Evolutionary conservation across 2,888 invertebrate species (phyloP), one percentile per base, ranked within the genome.

Genomic region (Bellardia pandia): DNA sequence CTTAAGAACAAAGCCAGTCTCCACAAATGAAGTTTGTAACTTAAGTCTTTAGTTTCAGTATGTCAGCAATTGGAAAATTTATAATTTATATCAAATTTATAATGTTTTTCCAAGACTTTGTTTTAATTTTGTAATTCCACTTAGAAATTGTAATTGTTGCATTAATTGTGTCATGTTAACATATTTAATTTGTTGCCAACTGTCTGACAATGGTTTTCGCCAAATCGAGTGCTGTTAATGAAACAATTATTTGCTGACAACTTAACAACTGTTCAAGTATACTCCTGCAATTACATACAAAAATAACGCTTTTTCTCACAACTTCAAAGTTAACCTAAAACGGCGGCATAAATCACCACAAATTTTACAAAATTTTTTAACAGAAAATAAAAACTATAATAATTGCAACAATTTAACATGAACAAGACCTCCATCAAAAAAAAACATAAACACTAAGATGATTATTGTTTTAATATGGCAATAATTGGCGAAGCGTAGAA

Each of bases 181-280:
- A 69, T 69, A 4, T 75, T 51, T 75, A 71, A 75, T 40, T 75
- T 82, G 69, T 45, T 45, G 30, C 42, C 64, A 71, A 86, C n/a
- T 40, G 51, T 66, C 42, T n/a, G 51, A 56, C 37, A 75, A 60
- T 68, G 51, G 23, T 76, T 83, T 48, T 64, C 69, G 33, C 71
- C 74, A 30, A 72, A 80, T 37, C 69, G 5, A 79, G 23, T 9
- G 51, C 9, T 11, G 40, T 53, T 82, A 86, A 75, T 79, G 69
- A 75, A 71, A 86, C 82, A 82, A 78, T 86, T 79, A 86, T 78
- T 75, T 58, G 51, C 78, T 86, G 74, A 74, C 66, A 76, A 80
- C 53, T 13, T 37, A 56, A 71, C 71, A 80, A 81, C 72, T 76
- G 60, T 72, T 78, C 64, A 56, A 45, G 37, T 69, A 37, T 68